Percentiles rank a stretch among this genome's conserved stretches.
Conservation (phyloP, 2,888 invertebrate species). For the Eurytoma adleriae region DNA sequence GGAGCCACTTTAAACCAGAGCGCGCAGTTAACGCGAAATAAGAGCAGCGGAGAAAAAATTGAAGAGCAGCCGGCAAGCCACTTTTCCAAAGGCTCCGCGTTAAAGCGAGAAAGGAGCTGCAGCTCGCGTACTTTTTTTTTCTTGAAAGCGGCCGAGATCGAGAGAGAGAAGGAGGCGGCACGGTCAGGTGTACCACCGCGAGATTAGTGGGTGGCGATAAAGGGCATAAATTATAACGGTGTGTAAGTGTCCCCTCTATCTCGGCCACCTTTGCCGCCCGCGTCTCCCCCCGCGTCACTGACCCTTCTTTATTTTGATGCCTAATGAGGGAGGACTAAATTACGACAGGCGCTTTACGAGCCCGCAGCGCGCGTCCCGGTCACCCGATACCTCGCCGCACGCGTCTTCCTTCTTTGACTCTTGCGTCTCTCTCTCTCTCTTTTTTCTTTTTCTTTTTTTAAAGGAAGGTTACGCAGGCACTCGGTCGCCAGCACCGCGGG, state of each 20-base stretch:
- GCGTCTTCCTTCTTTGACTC: neutral
- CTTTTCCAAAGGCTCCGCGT: too few relatives aligned
- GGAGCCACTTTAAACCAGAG: neutral
- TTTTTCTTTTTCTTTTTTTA: neutral
- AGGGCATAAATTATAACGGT: constrained; percentile 55
- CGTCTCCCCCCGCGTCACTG: neutral
- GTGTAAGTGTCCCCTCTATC: constrained; percentile 46
- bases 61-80: neutral
- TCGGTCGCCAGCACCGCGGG: neutral
- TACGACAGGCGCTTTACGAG: constrained; percentile 26
- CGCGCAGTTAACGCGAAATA: neutral
- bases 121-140: neutral
- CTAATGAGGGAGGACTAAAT: constrained; percentile 51
- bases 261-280: constrained; percentile 24
- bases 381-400: constrained; percentile 12
- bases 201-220: constrained; percentile 54
- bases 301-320: constrained; percentile 48
- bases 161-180: neutral
- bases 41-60: neutral
- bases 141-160: neutral
- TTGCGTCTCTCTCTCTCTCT: neutral
- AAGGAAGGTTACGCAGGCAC: too few relatives aligned
- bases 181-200: constrained; percentile 8
- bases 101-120: neutral
- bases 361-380: neutral